phyloP scores from a whole-genome alignment of 2,888 invertebrate genomes.

The Andrena bicolor region DNA sequence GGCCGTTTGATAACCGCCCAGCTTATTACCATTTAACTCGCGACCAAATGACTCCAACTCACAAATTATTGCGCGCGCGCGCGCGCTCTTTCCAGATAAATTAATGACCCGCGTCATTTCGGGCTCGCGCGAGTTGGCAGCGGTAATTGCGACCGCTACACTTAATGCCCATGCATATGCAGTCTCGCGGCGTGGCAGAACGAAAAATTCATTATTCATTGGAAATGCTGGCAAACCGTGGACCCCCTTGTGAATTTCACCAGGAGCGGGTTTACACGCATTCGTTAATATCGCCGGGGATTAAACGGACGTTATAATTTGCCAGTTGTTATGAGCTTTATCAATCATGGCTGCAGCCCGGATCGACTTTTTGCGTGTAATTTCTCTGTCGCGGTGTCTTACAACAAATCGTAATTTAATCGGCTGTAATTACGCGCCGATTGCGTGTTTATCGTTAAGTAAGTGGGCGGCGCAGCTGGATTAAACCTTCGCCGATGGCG shows the following conservation, averaged over 20 bases:
- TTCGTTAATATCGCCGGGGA: background rate
- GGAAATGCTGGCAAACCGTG: background rate
- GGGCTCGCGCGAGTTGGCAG: conserved; percentile 15
- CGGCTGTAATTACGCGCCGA: background rate
- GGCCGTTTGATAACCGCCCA: conserved; percentile 28
- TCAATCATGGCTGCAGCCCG: background rate
- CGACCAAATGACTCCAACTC: conserved; percentile 16
- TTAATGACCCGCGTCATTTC: conserved; percentile 38
- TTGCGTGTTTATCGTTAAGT: background rate
- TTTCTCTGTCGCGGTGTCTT: background rate
- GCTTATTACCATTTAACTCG: conserved; percentile 37
- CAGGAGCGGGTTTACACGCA: background rate
- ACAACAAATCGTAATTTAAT: conserved; percentile 1
- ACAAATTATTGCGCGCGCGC: conserved; percentile 38
- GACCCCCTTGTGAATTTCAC: background rate
- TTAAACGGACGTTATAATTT: background rate
- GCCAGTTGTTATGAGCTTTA: background rate
- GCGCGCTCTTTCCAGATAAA: conserved; percentile 16
- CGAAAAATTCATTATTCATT: conserved; percentile 18
- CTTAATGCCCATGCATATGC: conserved; percentile 37
- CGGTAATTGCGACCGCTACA: conserved; percentile 18
- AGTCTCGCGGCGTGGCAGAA: background rate
- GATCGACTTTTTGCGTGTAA: background rate
- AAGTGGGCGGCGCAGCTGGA: background rate
- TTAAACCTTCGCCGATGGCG: background rate